phyloP scores from a whole-genome alignment of 2,113 vertebrate species.

The Tilapia sparmanii region DNA sequence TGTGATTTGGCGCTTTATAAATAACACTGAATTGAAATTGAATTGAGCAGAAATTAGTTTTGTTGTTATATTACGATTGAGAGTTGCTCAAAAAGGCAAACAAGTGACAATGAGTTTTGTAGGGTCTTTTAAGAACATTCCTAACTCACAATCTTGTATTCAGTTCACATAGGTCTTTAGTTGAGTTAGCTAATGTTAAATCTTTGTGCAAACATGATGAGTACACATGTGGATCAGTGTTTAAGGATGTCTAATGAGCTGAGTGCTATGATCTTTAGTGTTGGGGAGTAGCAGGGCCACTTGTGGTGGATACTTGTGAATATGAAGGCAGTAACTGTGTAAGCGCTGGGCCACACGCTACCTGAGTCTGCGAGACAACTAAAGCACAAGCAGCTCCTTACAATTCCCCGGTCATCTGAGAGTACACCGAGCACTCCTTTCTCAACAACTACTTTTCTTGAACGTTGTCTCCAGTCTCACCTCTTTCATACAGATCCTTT shows the following conservation, averaged over 20 bases:
- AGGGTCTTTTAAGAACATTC: not conserved
- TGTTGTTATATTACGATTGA: not conserved
- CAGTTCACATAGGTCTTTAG: fast-evolving
- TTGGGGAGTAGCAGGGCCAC: too few relatives aligned
- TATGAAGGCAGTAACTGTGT: not conserved
- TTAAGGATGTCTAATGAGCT: not conserved
- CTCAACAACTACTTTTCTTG: not conserved
- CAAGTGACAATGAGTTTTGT: not conserved
- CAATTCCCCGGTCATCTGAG: not conserved
- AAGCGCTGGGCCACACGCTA: not conserved
- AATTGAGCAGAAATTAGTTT: not conserved
- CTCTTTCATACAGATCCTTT: not conserved
- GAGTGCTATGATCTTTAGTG: not conserved
- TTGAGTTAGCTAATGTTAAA: fast-evolving
- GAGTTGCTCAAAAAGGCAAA: not conserved
- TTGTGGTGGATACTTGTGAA: not conserved
- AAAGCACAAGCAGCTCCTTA: not conserved
- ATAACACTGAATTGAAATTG: not conserved
- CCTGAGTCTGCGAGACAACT: not conserved
- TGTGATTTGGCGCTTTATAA: not conserved
- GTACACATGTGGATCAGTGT: not conserved
- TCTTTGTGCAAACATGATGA: not conserved
- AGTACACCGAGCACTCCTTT: fast-evolving
- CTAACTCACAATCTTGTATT: not conserved
- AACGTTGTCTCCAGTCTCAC: not conserved